These are phyloP conservation scores for Xiphophorus maculatus DNA, from an alignment of 2,113 vertebrate species.

Conservation along the genomic window DNA sequence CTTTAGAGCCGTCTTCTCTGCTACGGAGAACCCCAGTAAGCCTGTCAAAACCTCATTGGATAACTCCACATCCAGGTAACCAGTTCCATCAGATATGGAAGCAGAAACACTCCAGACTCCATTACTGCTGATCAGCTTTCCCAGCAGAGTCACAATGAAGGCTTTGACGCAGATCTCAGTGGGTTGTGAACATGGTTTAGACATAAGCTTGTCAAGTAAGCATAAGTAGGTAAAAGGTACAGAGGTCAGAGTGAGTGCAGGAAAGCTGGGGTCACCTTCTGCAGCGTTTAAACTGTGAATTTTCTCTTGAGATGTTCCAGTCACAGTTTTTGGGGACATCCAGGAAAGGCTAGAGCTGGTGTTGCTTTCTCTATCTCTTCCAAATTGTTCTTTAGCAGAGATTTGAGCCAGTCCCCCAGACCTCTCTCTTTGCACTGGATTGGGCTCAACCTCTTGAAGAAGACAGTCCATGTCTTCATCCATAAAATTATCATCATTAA, in stretches of 20 bases:
- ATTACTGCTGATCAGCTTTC: conserved; percentile 85
- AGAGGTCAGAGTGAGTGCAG: conserved; percentile 65
- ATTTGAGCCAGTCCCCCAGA: not conserved
- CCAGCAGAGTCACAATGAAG: conserved; percentile 94
- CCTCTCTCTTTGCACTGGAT: not conserved
- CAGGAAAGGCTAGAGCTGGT: not conserved
- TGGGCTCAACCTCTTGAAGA: conserved; percentile 19
- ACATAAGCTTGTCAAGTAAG: conserved; percentile 68
- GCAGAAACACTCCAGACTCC: conserved; percentile 85
- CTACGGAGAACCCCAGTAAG: conserved; percentile 91
- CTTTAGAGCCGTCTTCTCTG: conserved; percentile 83
- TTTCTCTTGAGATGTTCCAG: not conserved
- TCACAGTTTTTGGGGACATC: not conserved
- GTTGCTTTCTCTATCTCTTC: not conserved
- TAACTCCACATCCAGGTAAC: conserved; percentile 90
- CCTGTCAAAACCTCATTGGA: conserved; percentile 85
- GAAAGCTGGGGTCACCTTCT: not conserved
- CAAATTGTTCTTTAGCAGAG: conserved; percentile 8
- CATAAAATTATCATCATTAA: conserved; percentile 37
- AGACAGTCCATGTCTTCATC: conserved; percentile 62
- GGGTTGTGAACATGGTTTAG: conserved; percentile 61
- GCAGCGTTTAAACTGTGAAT: not conserved
- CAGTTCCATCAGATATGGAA: conserved; percentile 92
- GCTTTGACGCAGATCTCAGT: conserved; percentile 84
- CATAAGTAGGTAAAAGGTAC: conserved; percentile 85